Conservation (phyloP, 2,888 invertebrate species). For the Eupeodes luniger region DNA sequence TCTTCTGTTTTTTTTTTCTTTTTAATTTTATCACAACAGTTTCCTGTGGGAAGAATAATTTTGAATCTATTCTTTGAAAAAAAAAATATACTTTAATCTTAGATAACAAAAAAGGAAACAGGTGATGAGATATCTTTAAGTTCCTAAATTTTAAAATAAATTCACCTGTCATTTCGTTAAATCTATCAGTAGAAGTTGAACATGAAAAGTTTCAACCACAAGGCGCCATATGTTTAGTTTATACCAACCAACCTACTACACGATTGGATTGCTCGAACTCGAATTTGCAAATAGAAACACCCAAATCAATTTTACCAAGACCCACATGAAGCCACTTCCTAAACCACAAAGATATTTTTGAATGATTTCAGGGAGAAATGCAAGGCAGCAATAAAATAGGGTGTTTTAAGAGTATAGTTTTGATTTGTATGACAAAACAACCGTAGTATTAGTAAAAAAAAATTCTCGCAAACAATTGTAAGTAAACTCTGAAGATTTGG, state of each 20-base stretch:
- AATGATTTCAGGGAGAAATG: neutral
- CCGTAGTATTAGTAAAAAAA: no score
- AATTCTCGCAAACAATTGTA: no score
- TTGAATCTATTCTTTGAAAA: neutral
- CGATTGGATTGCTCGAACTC: neutral
- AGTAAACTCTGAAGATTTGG: no score
- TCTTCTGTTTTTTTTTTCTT: neutral
- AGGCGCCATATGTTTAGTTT: neutral
- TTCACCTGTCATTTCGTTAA: neutral
- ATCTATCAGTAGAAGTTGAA: neutral
- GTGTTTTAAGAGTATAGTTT: no score
- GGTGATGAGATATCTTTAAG: neutral
- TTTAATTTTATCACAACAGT: neutral
- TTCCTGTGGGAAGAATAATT: neutral
- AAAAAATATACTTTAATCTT: neutral
- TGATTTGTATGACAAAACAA: no score
- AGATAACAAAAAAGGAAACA: neutral
- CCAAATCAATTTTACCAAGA: neutral
- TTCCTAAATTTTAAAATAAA: neutral
- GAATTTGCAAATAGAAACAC: neutral
- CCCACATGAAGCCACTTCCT: neutral
- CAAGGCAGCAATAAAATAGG: neutral
- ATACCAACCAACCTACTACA: no score
- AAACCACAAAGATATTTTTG: neutral
- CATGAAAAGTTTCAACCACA: neutral